Base-by-base conservation (phyloP, 2,888 invertebrate species). In the Melanostoma mellinum region DNA sequence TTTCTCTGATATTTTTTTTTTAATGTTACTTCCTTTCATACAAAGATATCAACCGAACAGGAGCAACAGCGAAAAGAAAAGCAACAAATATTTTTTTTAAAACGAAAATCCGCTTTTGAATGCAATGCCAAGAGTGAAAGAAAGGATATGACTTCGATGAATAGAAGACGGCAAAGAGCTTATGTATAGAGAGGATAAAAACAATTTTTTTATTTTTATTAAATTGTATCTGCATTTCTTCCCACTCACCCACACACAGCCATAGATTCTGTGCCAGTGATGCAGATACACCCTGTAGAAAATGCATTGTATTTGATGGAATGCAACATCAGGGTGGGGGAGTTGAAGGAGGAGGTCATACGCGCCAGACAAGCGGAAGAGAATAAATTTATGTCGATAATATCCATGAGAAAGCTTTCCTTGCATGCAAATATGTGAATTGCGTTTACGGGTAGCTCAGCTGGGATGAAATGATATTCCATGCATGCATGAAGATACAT, bases 41-140 rank as follows among this genome's bases (percentile, higher is more conserved):
- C 71, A 84, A 84, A 55, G 65, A 79, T 56, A 71, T 75, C 74
- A 84, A 58, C 53, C 68, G 61, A 81, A 68, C 32, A 58, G 74
- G 38, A 38, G 58, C 42, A 35, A 8, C 20, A 42, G n/a, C 20
- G n/a, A n/a, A 9, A 46, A 44, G 44, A 53, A 42, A 42, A 48
- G 33, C 65, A 53, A 10, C 10, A 46, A 1, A 42, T 36, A 63
- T 42, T 30, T 9, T 40, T 58, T 20, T 20, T 1, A 20, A 20
- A 20, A 20, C 20, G n/a, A n/a, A 32, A 74, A 68, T 76, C 63
- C 48, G 73, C 74, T 74, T 69, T 33, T 74, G 60, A 69, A 75
- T 78, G 82, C 69, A 78, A 78, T 74, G 69, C 84, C 74, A 71
- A 79, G 67, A 75, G 69, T 69, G 63, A 73, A 78, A 58, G 58